Base-by-base conservation (phyloP, 2,797 vertebrate species). In the Miichthys miiuy region DNA sequence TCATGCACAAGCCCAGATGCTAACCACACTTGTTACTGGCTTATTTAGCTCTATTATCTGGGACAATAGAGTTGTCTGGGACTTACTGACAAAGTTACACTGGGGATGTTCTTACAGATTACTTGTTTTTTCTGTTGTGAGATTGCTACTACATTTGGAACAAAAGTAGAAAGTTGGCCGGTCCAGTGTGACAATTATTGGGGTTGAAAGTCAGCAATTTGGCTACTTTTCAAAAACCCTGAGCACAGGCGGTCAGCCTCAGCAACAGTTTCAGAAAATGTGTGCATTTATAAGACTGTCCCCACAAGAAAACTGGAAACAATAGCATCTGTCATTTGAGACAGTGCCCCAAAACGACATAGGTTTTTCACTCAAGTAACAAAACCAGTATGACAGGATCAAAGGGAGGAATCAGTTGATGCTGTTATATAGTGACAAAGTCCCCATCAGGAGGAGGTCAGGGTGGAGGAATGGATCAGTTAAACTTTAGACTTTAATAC, bases 111-210 rank as follows among this genome's bases (percentile, higher is more conserved):
- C 9, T 51, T 2, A 63, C 7, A 21, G 20, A 30, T 52, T 5
- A 14, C 6, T 65, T 48, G 0, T 17, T 46, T 2, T 44, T 62
- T 0, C 34, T 62, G 21, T 18, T 16, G 41, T 30, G 20, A 48
- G 17, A 12, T 48, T 9, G 44, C 44, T 27, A 7, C 27, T n/a
- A 34, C 6, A 48, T 48, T 20, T 48, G 61, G 21, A 51, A 16
- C 6, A 9, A 23, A 16, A 55, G 52, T 55, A 55, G 44, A 67
- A 75, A 30, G 64, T 44, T 17, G 12, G 62, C 66, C 18, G 38
- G 2, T 23, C 62, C 27, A 56, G 25, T 30, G 44, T 52, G 23
- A 16, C 21, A 65, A 21, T 23, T 20, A 23, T 60, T 38, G 21
- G 9, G 2, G 25, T 60, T 10, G 6, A 47, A 61, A 21, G 48